These are phyloP conservation scores for Syrmaticus mikado DNA, from an alignment of 2,113 vertebrate genomes.

Conservation along the genomic window DNA sequence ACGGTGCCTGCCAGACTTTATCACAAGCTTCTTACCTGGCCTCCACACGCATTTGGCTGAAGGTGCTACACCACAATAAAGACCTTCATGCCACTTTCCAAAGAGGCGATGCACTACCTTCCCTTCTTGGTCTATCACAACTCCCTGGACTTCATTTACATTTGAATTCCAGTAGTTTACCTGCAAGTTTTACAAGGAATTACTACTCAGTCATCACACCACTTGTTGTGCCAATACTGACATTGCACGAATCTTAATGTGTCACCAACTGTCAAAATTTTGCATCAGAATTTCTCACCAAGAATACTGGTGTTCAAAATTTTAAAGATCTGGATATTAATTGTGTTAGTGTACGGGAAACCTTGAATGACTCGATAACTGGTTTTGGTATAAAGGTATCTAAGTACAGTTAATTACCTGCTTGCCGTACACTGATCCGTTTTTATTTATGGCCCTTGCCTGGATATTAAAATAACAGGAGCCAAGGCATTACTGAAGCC, in stretches of 20 bases:
- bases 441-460: not conserved
- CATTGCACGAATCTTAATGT: not conserved
- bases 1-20: not conserved
- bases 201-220: not conserved
- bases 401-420: not conserved
- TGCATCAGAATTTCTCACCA: not conserved
- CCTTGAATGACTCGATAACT: not conserved
- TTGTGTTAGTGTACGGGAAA: not conserved
- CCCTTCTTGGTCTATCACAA: constrained; percentile 97
- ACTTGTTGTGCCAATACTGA: not conserved
- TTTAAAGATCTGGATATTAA: not conserved
- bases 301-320: not conserved
- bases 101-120: constrained; percentile 96
- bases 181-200: constrained; percentile 73
- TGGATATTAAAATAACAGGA: not conserved
- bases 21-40: constrained; percentile 82
- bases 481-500: not conserved
- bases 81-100: constrained; percentile 98
- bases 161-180: constrained; percentile 99
- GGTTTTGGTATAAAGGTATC: not conserved
- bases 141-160: constrained; percentile 96
- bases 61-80: constrained; percentile 94
- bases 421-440: not conserved
- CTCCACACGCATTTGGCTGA: constrained; percentile 98
- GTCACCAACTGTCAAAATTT: not conserved